Evolutionary conservation across 2,797 vertebrate species (phyloP).

Genomic region (Helicolenus hilgendorfi): DNA sequence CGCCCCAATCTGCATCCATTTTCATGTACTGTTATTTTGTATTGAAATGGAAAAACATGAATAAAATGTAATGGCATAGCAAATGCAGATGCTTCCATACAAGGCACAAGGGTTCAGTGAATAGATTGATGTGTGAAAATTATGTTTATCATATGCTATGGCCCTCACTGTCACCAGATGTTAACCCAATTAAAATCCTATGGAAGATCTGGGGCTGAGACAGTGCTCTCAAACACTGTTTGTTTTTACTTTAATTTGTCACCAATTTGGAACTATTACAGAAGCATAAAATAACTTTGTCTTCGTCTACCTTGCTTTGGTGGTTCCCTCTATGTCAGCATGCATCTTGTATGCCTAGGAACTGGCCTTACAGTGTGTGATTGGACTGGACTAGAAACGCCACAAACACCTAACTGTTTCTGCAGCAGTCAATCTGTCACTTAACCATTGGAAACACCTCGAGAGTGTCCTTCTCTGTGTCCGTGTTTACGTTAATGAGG

Average conservation of each 20-base stretch:
- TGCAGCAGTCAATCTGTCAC: not conserved
- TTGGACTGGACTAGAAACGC: not conserved
- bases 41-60: not conserved
- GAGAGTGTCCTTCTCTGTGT: not conserved
- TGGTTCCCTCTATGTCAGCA: not conserved
- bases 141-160: not conserved
- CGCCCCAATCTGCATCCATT: not conserved
- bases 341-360: not conserved
- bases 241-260: not conserved
- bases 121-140: not conserved
- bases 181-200: not conserved
- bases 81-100: not conserved
- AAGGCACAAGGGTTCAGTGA: not conserved
- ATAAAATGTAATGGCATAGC: not conserved
- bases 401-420: not conserved
- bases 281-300: not conserved
- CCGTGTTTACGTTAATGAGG: not conserved
- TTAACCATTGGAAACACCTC: not conserved
- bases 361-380: not conserved
- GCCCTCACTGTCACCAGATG: not conserved
- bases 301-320: not conserved
- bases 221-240: not conserved
- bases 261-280: not conserved
- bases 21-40: not conserved
- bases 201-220: not conserved